phyloP scores from a whole-genome alignment of 2,888 invertebrate species.

The Xanthorhoe designata region DNA sequence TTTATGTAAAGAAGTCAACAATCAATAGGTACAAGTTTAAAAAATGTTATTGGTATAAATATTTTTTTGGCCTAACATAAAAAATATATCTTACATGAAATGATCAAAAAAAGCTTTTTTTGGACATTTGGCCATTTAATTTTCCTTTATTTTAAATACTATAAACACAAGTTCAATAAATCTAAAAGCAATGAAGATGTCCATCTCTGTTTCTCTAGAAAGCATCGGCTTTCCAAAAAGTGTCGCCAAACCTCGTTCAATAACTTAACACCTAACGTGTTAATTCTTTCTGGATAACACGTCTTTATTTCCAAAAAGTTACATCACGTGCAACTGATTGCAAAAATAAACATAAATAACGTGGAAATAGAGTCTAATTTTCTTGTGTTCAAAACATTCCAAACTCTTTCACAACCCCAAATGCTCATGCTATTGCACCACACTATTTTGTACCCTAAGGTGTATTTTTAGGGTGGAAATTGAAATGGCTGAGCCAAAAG shows the following conservation, averaged over 20 bases:
- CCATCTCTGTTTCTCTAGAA: slow-evolving; percentile 43
- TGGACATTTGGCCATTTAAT: not conserved
- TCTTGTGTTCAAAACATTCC: not conserved
- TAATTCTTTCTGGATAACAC: slow-evolving; percentile 52
- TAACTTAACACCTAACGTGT: slow-evolving; percentile 66
- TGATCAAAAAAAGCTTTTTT: no score
- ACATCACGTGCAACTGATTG: not conserved
- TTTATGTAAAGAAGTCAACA: no score
- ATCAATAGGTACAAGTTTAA: no score
- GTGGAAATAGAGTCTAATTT: slow-evolving; percentile 6
- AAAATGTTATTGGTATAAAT: no score
- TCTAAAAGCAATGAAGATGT: slow-evolving; percentile 42
- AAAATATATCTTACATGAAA: no score
- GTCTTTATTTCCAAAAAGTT: slow-evolving; percentile 5
- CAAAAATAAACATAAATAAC: not conserved
- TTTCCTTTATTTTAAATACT: slow-evolving; percentile 1
- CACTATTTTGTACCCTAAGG: slow-evolving; percentile 2
- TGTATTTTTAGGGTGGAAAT: not conserved
- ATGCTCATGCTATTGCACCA: not conserved
- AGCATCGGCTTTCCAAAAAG: slow-evolving; percentile 52
- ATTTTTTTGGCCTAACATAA: no score
- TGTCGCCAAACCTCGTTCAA: slow-evolving; percentile 54
- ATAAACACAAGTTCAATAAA: slow-evolving; percentile 17
- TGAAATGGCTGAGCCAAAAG: not conserved
- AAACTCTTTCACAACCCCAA: slow-evolving; percentile 30